A percentile compares a stretch with the other conserved stretches of the same genome.
phyloP scores from a whole-genome alignment of 1,140 invertebrate species.

The Drosophila repleta region DNA sequence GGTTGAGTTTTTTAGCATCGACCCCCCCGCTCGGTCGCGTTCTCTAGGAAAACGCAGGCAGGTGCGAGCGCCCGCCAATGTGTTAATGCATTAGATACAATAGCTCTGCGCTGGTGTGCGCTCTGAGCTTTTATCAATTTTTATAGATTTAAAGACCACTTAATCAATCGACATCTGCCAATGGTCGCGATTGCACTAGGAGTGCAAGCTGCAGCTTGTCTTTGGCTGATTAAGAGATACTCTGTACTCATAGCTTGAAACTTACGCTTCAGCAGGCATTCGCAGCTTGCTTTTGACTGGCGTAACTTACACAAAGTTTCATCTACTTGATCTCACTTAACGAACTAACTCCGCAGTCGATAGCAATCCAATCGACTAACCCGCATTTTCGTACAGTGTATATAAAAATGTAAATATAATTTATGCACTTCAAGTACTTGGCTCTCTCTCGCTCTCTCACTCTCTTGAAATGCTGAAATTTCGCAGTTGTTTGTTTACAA shows the following conservation, averaged over 20 bases:
- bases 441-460: no score
- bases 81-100: slow-evolving; percentile 67
- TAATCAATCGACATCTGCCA: slow-evolving; percentile 63
- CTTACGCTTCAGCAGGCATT: background rate
- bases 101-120: slow-evolving; percentile 1
- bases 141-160: slow-evolving; percentile 45
- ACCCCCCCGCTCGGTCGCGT: background rate
- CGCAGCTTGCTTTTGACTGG: background rate
- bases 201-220: background rate
- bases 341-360: background rate
- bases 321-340: background rate
- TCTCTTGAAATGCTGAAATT: slow-evolving; percentile 7
- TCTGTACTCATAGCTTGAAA: no score
- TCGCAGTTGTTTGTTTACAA: slow-evolving; percentile 35
- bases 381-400: background rate
- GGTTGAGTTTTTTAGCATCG: slow-evolving; percentile 32
- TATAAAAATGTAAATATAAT: slow-evolving; percentile 42
- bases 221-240: no score
- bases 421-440: slow-evolving; percentile 24
- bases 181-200: slow-evolving; percentile 19
- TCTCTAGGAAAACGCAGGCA: slow-evolving; percentile 27
- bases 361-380: background rate
- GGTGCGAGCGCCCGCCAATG: slow-evolving; percentile 48
- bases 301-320: background rate
- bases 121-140: slow-evolving; percentile 19